Conservation (phyloP, 2,797 vertebrate genomes). For the Cephalopachus bancanus region DNA sequence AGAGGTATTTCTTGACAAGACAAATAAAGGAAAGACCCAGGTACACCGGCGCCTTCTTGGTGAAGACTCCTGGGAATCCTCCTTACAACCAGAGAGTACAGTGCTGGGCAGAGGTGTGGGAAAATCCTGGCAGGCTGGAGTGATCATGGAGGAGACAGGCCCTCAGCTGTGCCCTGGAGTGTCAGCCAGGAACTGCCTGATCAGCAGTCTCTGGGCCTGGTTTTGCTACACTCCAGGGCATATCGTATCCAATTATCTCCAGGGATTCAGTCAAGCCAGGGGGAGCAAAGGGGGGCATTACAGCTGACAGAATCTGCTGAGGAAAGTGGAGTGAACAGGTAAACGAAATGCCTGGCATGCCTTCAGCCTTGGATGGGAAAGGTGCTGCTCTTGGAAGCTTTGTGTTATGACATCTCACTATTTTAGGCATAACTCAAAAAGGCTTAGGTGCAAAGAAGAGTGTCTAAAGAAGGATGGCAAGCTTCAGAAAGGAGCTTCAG, state of each 20-base stretch:
- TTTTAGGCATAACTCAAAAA: neutral
- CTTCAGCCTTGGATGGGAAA: neutral
- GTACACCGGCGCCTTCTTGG: neutral
- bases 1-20: constrained; percentile 16
- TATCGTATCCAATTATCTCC: constrained; percentile 71
- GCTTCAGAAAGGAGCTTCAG: neutral
- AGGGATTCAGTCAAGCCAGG: neutral
- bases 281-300: neutral
- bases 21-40: neutral
- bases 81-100: neutral
- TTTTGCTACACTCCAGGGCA: constrained; percentile 68
- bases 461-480: neutral
- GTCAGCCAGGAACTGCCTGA: neutral
- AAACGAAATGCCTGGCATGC: neutral
- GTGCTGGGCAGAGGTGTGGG: no score
- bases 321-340: neutral
- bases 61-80: neutral
- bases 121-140: neutral
- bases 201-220: constrained; percentile 58
- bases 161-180: neutral
- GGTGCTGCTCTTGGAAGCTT: neutral
- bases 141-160: neutral
- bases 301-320: constrained; percentile 40
- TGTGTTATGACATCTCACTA: neutral
- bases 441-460: neutral